A percentile compares a stretch with the other conserved stretches of the same genome.
Evolutionary conservation across 2,797 vertebrate species (phyloP).

Genomic region (Artibeus jamaicensis): DNA sequence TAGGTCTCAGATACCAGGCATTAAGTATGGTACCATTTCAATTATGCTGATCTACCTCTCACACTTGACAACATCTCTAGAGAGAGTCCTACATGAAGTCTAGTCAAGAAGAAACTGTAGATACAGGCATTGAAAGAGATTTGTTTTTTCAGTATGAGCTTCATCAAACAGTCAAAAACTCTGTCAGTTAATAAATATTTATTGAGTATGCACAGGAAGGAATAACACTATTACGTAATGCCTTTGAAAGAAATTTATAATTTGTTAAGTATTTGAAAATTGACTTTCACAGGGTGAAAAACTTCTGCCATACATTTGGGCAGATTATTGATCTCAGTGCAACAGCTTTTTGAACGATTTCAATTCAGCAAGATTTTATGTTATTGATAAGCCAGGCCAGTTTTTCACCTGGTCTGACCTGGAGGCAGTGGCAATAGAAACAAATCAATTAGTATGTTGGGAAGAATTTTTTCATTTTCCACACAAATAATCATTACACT

Average conservation of each 20-base stretch:
- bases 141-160: neutral
- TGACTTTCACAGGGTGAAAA: constrained; percentile 48
- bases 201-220: neutral
- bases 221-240: neutral
- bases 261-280: constrained; percentile 50
- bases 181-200: constrained; percentile 32
- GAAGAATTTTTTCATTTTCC: neutral
- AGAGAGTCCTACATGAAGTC: neutral
- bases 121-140: neutral
- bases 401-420: neutral
- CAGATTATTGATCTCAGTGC: constrained; percentile 40
- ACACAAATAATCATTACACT: neutral
- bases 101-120: neutral
- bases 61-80: neutral
- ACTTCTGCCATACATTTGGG: neutral
- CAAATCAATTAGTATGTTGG: neutral
- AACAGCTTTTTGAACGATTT: constrained; percentile 30
- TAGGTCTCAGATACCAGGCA: neutral
- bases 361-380: constrained; percentile 24
- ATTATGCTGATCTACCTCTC: neutral
- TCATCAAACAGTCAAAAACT: constrained; percentile 4
- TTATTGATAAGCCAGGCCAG: neutral
- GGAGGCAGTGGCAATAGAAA: neutral
- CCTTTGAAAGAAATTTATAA: constrained; percentile 28
- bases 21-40: neutral